Conservation (phyloP, 2,888 invertebrate genomes). For the Heliconius charithonia region DNA sequence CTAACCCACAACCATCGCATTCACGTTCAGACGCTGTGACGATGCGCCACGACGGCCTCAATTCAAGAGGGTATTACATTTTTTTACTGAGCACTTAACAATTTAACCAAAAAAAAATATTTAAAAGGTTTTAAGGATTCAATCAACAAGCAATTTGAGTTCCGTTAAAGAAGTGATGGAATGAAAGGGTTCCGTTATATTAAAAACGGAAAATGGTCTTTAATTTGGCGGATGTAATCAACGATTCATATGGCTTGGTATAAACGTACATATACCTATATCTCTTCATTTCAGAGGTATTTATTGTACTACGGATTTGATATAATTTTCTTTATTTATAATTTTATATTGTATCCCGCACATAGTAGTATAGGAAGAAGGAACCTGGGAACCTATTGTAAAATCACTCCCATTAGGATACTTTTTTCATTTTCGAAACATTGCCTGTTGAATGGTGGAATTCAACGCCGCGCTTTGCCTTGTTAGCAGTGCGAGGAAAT, state of each 20-base stretch:
- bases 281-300: not conserved
- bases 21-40: not conserved
- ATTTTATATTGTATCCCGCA: too few species aligned
- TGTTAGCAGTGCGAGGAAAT: too few species aligned
- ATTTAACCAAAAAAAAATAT: constrained; percentile 5
- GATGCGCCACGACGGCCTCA: not conserved
- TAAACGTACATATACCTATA: not conserved
- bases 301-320: too few species aligned
- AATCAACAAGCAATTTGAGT: constrained; percentile 12
- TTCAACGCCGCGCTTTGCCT: too few species aligned
- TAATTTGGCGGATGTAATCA: constrained; percentile 8
- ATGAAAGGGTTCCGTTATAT: constrained; percentile 13
- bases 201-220: constrained; percentile 14
- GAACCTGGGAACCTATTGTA: too few species aligned
- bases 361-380: too few species aligned
- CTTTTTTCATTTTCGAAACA: too few species aligned
- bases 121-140: constrained; percentile 6
- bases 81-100: not conserved
- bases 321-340: too few species aligned
- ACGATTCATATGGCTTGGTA: not conserved
- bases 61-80: not conserved
- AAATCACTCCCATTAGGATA: too few species aligned
- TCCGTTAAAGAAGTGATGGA: constrained; percentile 16
- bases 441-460: too few species aligned
- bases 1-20: not conserved